These are phyloP conservation scores for Drosophila paramelanica DNA, from an alignment of 2,888 invertebrate genomes.

Conservation along the genomic window DNA sequence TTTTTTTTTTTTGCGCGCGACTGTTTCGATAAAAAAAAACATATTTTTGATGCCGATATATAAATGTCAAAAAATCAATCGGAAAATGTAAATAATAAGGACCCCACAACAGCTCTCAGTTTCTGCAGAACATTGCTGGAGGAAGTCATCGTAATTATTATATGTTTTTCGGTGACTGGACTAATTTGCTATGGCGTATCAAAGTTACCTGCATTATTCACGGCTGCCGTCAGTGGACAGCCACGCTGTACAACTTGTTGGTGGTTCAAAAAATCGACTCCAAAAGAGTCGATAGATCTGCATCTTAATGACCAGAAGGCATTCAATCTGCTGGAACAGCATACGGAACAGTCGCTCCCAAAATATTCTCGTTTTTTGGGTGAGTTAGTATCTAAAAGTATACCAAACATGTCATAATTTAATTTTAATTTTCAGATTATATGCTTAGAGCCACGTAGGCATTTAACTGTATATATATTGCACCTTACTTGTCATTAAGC, in stretches of 20 bases:
- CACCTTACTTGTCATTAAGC: conserved; percentile 43
- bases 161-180: conserved; percentile 34
- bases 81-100: conserved; percentile 7
- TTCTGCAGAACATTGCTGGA: conserved; percentile 30
- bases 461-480: background rate
- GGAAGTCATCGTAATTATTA: conserved; percentile 18
- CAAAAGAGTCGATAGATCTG: background rate
- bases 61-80: background rate
- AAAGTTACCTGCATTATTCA: background rate
- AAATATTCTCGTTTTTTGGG: conserved; percentile 8
- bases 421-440: conserved; percentile 3
- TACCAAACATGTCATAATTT: background rate
- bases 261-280: too few species aligned
- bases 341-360: background rate
- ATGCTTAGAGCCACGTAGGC: conserved; percentile 13
- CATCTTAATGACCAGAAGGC: background rate
- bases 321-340: background rate
- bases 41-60: background rate
- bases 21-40: background rate
- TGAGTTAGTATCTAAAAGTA: background rate
- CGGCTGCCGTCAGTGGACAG: too few species aligned
- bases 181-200: background rate
- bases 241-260: too few species aligned
- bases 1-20: background rate
- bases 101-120: background rate